Evolutionary conservation across 2,113 vertebrate genomes (phyloP).

Genomic region (Bufo bufo): DNA sequence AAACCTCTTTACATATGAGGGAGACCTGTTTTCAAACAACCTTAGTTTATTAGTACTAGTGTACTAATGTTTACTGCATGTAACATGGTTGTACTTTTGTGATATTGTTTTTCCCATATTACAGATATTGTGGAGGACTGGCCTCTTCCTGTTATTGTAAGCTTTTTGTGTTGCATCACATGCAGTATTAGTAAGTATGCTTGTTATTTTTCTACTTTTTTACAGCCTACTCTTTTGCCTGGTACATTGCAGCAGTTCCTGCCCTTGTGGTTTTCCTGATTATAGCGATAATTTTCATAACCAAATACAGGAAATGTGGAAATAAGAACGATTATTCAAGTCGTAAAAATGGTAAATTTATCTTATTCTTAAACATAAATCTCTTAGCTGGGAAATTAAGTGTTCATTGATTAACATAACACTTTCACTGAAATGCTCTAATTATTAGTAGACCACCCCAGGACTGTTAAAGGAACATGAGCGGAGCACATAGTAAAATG

Average conservation of each 20-base stretch:
- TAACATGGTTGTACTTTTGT: not conserved
- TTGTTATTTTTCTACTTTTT: slow-evolving; percentile 62
- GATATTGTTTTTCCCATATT: not conserved
- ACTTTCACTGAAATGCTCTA: too few relatives aligned
- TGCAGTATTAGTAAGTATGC: slow-evolving; percentile 6
- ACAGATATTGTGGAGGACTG: not conserved
- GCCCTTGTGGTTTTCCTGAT: slow-evolving; percentile 62
- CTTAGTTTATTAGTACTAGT: too few relatives aligned
- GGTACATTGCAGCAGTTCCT: slow-evolving; percentile 68
- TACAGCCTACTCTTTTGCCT: slow-evolving; percentile 70
- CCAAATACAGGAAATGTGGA: slow-evolving; percentile 65
- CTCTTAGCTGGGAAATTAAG: not conserved
- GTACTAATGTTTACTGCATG: too few relatives aligned
- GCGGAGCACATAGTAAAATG: not conserved
- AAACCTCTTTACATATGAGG: too few relatives aligned
- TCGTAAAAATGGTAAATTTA: slow-evolving; percentile 59
- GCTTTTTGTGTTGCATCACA: not conserved
- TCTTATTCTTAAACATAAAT: slow-evolving; percentile 23
- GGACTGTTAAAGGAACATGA: not conserved
- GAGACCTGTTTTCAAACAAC: too few relatives aligned
- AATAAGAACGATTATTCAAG: slow-evolving; percentile 62
- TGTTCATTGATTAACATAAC: too few relatives aligned
- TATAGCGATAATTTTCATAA: slow-evolving; percentile 67
- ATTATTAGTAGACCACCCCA: not conserved
- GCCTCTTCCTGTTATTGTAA: not conserved